Evolutionary conservation across 35 echinoderm and acorn worm species (phyloP), one percentile per base, ranked within the genome.

Genomic region (Patiria miniata): DNA sequence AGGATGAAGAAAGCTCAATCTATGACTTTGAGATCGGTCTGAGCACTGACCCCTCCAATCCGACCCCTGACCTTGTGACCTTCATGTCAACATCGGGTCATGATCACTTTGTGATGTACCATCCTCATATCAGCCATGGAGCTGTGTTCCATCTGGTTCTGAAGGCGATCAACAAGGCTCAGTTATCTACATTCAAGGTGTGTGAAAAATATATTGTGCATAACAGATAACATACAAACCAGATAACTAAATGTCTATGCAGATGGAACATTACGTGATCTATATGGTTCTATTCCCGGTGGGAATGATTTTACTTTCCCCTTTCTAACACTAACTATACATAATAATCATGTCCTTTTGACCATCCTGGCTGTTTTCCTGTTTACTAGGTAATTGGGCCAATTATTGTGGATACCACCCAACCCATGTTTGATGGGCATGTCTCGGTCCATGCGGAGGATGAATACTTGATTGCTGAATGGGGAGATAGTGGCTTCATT

Each of bases 391-490:
- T 90, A 28, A 83, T 90, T 77, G 88, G 88, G 21, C 88, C 88
- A 8, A 82, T 90, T 58, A 51, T 83, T n/a, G 80, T 90, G 44
- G 88, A 90, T 23, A 68, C 80, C 14, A 90, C 88, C 18, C 60
- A 38, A 53, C 80, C 88, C n/a, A 42, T 40, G 19, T 69, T 90
- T 39, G 69, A 15, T 39, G 88, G 80, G 21, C 18, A 36, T 42
- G 68, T 90, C 36, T 33, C 29, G 10, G 40, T 89, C 16, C 39
- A 44, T n/a, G 19, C 52, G 47, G 53, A 57, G 8, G 79, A 12
- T 7, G 80, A 57, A 7, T 61, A 73, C 83, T 77, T 90, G 34
- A 30, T 83, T 7, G 60, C 40, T 30, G 38, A 73, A 77, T 83
- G 80, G 79, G 38, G 40, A 23, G 14, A 39, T n/a, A 61, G 83